These are phyloP conservation scores for Stenodema calcarata DNA, from an alignment of 2,888 invertebrate species.

Conservation along the genomic window DNA sequence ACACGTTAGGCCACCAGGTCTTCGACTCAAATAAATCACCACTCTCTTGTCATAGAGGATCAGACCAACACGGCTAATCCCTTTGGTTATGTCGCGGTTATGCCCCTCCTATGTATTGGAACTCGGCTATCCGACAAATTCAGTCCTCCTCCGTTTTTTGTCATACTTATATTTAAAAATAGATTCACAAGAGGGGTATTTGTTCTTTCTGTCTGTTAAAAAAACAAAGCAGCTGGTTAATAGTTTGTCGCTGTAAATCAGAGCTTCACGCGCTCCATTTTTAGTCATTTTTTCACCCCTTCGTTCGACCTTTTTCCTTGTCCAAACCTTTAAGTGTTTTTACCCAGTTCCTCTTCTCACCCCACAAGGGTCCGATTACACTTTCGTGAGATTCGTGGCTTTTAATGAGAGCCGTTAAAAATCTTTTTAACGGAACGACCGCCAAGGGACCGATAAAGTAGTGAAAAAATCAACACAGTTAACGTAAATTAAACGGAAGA, in stretches of 20 bases:
- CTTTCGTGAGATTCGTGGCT: background rate
- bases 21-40: background rate
- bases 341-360: background rate
- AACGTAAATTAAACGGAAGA: background rate
- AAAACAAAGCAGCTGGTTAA: background rate
- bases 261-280: background rate
- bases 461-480: background rate
- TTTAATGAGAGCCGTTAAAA: constrained; percentile 14
- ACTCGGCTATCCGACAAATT: background rate
- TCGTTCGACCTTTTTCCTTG: background rate
- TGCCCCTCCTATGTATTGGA: background rate
- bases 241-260: constrained; percentile 3
- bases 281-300: background rate
- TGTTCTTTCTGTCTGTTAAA: background rate
- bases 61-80: background rate
- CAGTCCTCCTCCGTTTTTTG: background rate
- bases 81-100: background rate
- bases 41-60: background rate
- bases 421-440: background rate
- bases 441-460: background rate
- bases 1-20: background rate
- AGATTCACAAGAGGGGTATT: background rate
- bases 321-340: background rate
- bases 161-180: background rate
- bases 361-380: constrained; percentile 13